Percentiles rank a stretch among this genome's conserved stretches.
Conservation (phyloP, 2,113 vertebrate species). For the Hyperoodon ampullatus region DNA sequence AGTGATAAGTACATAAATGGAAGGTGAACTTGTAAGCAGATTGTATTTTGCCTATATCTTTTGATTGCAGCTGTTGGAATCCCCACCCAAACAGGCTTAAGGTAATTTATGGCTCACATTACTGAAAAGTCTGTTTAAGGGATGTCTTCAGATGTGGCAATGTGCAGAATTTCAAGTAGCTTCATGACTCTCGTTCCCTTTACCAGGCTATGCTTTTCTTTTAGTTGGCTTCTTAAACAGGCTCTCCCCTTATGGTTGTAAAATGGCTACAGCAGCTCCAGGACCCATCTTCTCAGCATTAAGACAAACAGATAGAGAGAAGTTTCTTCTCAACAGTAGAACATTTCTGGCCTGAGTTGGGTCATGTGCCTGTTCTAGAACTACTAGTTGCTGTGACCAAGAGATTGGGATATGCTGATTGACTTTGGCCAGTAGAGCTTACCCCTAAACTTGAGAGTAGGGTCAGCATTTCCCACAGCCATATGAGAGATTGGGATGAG, state of each 20-base stretch:
- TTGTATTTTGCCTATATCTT: not conserved
- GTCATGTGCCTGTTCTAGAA: not conserved
- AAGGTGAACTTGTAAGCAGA: not conserved
- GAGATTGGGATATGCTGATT: not conserved
- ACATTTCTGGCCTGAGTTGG: not conserved
- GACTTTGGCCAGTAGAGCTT: not conserved
- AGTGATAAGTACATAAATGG: not conserved
- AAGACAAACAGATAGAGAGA: not conserved
- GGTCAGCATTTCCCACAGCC: not conserved
- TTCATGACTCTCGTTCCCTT: not conserved
- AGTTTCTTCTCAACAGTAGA: not conserved
- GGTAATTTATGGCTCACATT: not conserved
- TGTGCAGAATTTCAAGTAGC: not conserved
- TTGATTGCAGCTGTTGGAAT: constrained; percentile 9
- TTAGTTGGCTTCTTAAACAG: not conserved
- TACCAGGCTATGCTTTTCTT: not conserved
- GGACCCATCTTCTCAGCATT: not conserved
- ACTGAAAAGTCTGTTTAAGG: not conserved
- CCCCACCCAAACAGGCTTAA: not conserved
- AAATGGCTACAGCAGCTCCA: not conserved
- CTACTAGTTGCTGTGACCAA: not conserved
- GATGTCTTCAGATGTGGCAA: not conserved
- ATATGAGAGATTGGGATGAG: not conserved
- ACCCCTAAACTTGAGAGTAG: not conserved
- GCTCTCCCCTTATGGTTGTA: not conserved